These are phyloP conservation scores for Rhabdomys pumilio DNA, from an alignment of 2,797 vertebrate genomes.

Conservation along the genomic window DNA sequence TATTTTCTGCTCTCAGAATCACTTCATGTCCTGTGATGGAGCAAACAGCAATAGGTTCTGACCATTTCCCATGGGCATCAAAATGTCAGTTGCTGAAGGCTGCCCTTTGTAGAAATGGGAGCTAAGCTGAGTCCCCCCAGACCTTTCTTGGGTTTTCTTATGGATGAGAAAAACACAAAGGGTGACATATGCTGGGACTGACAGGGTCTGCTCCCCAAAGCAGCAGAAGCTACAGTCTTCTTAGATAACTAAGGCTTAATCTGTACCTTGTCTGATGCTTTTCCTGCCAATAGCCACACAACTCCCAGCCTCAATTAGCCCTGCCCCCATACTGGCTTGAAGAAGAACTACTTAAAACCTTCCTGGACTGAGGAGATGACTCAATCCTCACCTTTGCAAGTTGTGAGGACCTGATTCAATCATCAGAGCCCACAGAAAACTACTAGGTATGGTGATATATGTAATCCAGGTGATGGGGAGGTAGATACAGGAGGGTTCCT, in stretches of 20 bases:
- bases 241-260: neutral
- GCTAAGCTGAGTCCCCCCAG: neutral
- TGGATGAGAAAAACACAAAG: neutral
- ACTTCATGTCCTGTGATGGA: neutral
- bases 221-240: neutral
- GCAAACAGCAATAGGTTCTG: neutral
- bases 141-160: neutral
- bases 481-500: neutral
- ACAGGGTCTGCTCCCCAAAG: neutral
- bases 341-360: neutral
- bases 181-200: neutral
- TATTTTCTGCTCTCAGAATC: constrained; percentile 43
- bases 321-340: neutral
- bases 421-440: neutral
- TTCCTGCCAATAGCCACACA: neutral
- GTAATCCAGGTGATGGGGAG: neutral
- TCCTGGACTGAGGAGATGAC: neutral
- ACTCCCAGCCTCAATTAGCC: neutral
- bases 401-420: neutral
- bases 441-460: neutral
- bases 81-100: neutral
- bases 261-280: neutral
- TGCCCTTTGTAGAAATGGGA: neutral
- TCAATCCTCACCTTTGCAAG: neutral
- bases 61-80: neutral